A percentile compares a stretch with the other conserved stretches of the same genome.
phyloP scores from a whole-genome alignment of 2,797 vertebrate genomes.

The Lithobates sylvaticus region DNA sequence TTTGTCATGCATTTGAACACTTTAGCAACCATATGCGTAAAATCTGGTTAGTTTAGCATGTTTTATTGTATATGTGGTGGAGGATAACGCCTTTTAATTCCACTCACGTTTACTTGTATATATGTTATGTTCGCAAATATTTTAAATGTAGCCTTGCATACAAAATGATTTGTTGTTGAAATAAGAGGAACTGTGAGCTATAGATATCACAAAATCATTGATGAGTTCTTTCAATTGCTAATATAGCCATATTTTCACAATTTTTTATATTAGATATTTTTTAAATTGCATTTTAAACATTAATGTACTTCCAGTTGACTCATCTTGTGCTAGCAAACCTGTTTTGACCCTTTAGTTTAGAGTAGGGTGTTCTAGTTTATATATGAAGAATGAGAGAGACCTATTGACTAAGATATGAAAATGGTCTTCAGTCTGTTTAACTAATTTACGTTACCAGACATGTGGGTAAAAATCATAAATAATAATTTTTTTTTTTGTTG shows the following conservation, averaged over 20 bases:
- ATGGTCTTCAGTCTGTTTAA: neutral
- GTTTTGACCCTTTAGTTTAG: neutral
- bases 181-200: conserved; percentile 47
- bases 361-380: neutral
- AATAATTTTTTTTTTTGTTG: neutral
- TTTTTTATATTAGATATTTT: neutral
- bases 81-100: conserved; percentile 25
- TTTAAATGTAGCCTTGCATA: conserved; percentile 31
- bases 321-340: neutral
- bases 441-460: neutral
- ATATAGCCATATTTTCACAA: conserved; percentile 3
- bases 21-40: conserved; percentile 33
- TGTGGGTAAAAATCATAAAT: neutral
- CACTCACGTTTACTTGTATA: conserved; percentile 33
- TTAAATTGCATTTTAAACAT: neutral
- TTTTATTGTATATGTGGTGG: conserved; percentile 14
- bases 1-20: conserved; percentile 43
- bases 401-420: neutral
- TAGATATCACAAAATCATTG: neutral
- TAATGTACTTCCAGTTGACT: neutral
- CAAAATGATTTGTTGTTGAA: neutral
- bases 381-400: neutral
- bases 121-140: conserved; percentile 21
- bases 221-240: neutral
- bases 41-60: conserved; percentile 28